Base-by-base conservation (phyloP, 2,797 vertebrate species). In the Karalla daura region DNA sequence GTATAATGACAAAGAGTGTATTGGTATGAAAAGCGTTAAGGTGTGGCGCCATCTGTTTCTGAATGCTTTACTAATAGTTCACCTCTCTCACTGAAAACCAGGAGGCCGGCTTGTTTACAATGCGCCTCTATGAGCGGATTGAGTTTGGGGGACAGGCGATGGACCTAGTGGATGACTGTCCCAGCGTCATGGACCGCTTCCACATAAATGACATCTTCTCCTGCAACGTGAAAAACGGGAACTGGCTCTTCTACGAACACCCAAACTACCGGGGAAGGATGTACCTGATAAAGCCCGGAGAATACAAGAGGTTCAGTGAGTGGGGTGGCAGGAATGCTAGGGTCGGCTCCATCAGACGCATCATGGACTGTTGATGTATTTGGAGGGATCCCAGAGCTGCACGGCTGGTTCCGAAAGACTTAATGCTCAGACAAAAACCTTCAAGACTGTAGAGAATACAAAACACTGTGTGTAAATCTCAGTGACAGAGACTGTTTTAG, bases 131-230 rank as follows among this genome's bases (percentile, higher is more conserved):
- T 7, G 85, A 91, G 70, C 83, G 86, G 5, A 66, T 91, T 0
- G 91, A 93, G 66, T 93, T 92, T 4, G 91, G 90, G 5, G 93
- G 93, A 32, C 87, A 91, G 78, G 75, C 90, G 69, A 87, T 93
- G 81, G 89, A 91, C 55, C 76, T 93, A 70, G 51, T 54, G 18
- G 89, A 93, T 0, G 90, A 93, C 84, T 94, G 92, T 41, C 90
- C 93, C 28, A 85, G 75, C 10, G 62, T 92, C 68, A 80, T 74
- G 56, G 91, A 92, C 28, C 76, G 80, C 52, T 92, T 93, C 81
- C 83, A 90, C 20, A 14, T 78, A 1, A 80, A 76, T 1, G 76
- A 88, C 73, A 88, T 93, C 70, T 91, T 91, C 76, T 93, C 93
- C 80, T 92, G 90, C 81, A 87, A 82, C 0, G 91, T 91, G 1